phyloP scores from a whole-genome alignment of 2,888 invertebrate genomes.

The Tetragonula carbonaria region DNA sequence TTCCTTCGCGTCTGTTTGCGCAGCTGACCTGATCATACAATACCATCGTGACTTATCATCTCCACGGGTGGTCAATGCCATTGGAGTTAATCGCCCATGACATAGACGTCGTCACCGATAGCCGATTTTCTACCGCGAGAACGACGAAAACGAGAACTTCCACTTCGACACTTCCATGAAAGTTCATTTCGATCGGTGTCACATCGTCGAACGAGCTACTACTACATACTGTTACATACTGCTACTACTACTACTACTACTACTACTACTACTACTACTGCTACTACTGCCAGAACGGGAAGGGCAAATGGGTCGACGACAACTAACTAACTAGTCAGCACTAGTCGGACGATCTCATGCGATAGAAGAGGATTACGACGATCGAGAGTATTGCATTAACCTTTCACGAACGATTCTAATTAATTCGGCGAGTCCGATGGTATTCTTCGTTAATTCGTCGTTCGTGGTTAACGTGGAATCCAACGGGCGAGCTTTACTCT shows the following conservation, averaged over 20 bases:
- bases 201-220: constrained; percentile 43
- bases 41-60: not conserved
- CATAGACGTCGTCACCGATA: constrained; percentile 2
- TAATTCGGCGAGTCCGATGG: not conserved
- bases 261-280: constrained; percentile 70
- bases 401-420: constrained; percentile 7
- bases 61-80: not conserved
- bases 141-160: not conserved
- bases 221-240: constrained; percentile 60
- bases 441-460: constrained; percentile 32
- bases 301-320: constrained; percentile 65
- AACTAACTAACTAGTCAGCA: constrained; percentile 64
- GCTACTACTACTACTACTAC: constrained; percentile 70
- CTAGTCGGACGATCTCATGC: constrained; percentile 59
- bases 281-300: constrained; percentile 75
- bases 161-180: not conserved
- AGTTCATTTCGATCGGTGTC: constrained; percentile 44
- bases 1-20: constrained; percentile 18
- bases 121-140: constrained; percentile 18
- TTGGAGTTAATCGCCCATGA: constrained; percentile 1
- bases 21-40: not conserved
- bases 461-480: constrained; percentile 13
- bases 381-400: constrained; percentile 45
- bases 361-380: constrained; percentile 7
- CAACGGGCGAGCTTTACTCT: constrained; percentile 24